Evolutionary conservation across 2,888 invertebrate genomes (phyloP), one percentile per base, ranked within the genome.

Genomic region (Drosophila recens): DNA sequence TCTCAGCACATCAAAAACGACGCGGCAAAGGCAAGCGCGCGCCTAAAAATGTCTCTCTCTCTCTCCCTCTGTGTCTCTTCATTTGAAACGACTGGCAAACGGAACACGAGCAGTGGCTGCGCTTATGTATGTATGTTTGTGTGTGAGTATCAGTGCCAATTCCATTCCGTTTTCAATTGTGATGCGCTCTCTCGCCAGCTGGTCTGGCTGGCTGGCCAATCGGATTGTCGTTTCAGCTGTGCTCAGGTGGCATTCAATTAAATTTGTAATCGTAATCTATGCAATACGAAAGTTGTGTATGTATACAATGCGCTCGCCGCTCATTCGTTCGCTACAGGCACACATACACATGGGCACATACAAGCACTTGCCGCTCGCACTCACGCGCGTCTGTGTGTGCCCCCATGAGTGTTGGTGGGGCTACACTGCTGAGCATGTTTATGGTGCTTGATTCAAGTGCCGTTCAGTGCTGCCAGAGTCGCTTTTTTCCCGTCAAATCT

Each of bases 181-280:
- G 40, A 54, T 56, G 53, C 57, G 54, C 57, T 38, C 66, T 49
- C 61, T 23, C 36, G 43, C 61, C 64, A 61, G 67, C 67, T 71
- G 52, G 43, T 63, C 54, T 72, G 36, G 58, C 58, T 59, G 52
- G 53, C 70, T 81, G 83, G 80, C 90, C 90, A 90, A 90, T 90
- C 90, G 74, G 87, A 89, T 74, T 69, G 73, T 53, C 75, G 83
- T 78, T 80, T 74, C 77, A 71, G 48, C 63, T 70, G 65, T 58
- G 69, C 78, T 82, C 84, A 90, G 90, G 87, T 90, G 89, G 85
- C 75, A 82, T 81, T 83, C 78, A 81, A 83, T 90, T 82, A 78
- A 85, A 86, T 81, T 82, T 87, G 78, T 89, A 80, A 88, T 81
- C 81, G 72, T 87, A 79, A 90, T 85, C 75, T 87, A 80, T 80